Percentiles rank a stretch among this genome's conserved stretches.
These are phyloP conservation scores for Cataglyphis cursor DNA, from an alignment of 2,888 invertebrate genomes.

Conservation along the genomic window DNA sequence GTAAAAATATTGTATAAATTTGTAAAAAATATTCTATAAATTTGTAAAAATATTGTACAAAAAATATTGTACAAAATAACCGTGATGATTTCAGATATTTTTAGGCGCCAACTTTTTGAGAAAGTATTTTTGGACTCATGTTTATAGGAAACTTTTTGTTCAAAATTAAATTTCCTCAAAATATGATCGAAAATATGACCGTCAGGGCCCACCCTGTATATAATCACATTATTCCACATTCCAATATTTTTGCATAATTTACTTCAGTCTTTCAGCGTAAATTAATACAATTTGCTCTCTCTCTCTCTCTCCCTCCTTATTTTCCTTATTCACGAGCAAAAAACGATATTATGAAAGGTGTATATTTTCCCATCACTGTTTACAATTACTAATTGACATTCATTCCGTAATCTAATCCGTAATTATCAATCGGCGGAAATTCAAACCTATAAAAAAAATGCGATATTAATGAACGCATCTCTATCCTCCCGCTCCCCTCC, in stretches of 20 bases:
- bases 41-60: no score
- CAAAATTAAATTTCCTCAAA: no score
- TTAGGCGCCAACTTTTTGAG: no score
- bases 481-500: not conserved
- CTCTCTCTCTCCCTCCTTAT: not conserved
- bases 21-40: no score
- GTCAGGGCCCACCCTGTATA: no score
- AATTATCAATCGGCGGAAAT: slow-evolving; percentile 34
- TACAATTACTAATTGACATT: not conserved
- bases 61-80: no score
- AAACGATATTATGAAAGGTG: not conserved
- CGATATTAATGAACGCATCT: slow-evolving; percentile 28
- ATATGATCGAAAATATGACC: no score
- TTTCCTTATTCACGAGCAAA: not conserved
- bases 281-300: not conserved
- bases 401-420: not conserved
- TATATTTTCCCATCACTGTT: not conserved
- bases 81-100: no score
- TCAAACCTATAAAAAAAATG: not conserved
- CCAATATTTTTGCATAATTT: slow-evolving; percentile 8
- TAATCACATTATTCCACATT: not conserved
- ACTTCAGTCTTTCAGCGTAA: not conserved
- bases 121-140: no score
- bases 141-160: no score
- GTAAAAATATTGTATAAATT: no score